Conservation (phyloP, 37 sponge, comb jelly and placozoan species). For the Agelas oroides region DNA sequence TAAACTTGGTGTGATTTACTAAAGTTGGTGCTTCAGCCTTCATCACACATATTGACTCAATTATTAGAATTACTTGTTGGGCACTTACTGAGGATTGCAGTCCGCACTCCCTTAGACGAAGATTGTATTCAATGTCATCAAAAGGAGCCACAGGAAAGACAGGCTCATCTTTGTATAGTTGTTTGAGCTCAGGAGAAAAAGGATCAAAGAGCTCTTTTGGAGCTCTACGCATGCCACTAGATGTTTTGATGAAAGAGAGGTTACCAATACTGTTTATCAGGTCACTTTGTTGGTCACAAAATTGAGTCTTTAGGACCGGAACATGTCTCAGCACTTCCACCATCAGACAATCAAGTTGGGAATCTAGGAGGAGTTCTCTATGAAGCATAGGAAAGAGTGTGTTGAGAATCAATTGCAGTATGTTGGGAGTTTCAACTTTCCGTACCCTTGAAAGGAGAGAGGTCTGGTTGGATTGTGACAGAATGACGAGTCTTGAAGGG, state of each 20-base stretch:
- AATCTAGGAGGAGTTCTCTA: background rate
- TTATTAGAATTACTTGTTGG: slow-evolving; percentile 20
- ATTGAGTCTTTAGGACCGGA: background rate
- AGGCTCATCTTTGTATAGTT: slow-evolving; percentile 19
- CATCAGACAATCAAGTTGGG: slow-evolving; percentile 22
- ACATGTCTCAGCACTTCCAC: background rate
- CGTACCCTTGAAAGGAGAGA: background rate
- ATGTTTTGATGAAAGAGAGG: too few relatives aligned
- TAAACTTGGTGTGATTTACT: background rate
- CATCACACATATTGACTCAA: background rate
- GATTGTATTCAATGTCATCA: background rate
- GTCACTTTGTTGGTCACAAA: background rate
- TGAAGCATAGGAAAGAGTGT: slow-evolving; percentile 19
- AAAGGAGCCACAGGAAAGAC: slow-evolving; percentile 48
- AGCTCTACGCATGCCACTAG: background rate
- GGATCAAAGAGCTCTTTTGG: slow-evolving; percentile 44
- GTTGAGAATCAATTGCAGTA: background rate
- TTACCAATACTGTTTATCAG: background rate
- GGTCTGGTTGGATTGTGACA: slow-evolving; percentile 3
- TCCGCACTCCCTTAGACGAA: slow-evolving; percentile 15
- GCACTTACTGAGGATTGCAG: background rate
- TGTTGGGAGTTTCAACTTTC: slow-evolving; percentile 1
- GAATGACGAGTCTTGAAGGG: background rate
- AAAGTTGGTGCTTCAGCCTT: background rate
- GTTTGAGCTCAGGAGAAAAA: background rate